phyloP scores from a whole-genome alignment of 2,797 vertebrate species.

The Darevskia mixta region DNA sequence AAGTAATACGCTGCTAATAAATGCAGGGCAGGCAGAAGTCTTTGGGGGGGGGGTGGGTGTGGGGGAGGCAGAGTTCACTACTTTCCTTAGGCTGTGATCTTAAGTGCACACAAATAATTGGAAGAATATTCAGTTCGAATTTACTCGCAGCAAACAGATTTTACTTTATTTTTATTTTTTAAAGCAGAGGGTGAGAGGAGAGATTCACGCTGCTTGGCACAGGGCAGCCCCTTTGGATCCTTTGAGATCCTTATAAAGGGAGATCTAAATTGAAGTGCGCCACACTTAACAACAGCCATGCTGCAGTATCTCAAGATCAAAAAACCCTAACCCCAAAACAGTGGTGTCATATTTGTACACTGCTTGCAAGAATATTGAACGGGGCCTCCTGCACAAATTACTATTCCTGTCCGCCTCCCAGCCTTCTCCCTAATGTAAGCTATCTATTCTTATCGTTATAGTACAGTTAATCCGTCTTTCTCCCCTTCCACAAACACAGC shows the following conservation, averaged over 20 bases:
- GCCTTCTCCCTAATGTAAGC: slow-evolving; percentile 67
- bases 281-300: slow-evolving; percentile 49
- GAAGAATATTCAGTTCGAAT: neutral
- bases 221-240: neutral
- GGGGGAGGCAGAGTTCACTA: neutral
- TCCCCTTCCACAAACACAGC: slow-evolving; percentile 63
- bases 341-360: slow-evolving; percentile 58
- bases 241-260: neutral
- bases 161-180: neutral
- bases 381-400: slow-evolving; percentile 67
- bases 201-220: slow-evolving; percentile 13
- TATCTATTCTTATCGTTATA: slow-evolving; percentile 85
- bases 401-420: slow-evolving; percentile 72
- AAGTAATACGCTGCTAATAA: slow-evolving; percentile 55
- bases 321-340: slow-evolving; percentile 67
- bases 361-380: slow-evolving; percentile 63
- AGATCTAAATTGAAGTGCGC: slow-evolving; percentile 18
- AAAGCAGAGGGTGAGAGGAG: neutral
- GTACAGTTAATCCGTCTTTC: slow-evolving; percentile 87
- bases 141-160: neutral
- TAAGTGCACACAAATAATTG: neutral
- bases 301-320: slow-evolving; percentile 62
- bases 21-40: neutral
- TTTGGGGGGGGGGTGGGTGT: neutral
- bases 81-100: neutral